Evolutionary conservation across 2,797 vertebrate genomes (phyloP).

Genomic region (Decapterus maruadsi): DNA sequence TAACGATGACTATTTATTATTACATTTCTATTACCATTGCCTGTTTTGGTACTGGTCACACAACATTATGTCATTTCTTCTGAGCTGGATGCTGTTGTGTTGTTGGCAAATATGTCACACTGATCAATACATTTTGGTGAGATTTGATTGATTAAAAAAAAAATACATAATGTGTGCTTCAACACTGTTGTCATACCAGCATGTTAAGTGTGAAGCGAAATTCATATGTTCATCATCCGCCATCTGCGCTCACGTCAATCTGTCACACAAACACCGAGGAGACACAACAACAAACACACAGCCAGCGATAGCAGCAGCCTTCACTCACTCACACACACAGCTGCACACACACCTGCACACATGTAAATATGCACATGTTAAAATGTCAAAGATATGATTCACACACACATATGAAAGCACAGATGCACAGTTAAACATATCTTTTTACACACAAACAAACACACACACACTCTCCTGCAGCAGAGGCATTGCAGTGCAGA

Average conservation of each 20-base stretch:
- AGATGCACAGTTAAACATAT: constrained; percentile 54
- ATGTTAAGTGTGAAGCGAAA: constrained; percentile 66
- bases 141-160: constrained; percentile 9
- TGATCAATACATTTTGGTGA: constrained; percentile 29
- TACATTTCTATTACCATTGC: too few relatives aligned
- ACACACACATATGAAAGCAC: constrained; percentile 49
- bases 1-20: too few relatives aligned
- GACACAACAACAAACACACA: constrained; percentile 36
- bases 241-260: constrained; percentile 72
- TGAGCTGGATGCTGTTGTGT: background rate
- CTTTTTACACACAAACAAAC: background rate
- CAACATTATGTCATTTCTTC: background rate
- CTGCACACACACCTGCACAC: constrained; percentile 59
- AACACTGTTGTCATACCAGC: constrained; percentile 59
- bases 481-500: constrained; percentile 62
- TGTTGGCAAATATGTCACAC: background rate
- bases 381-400: constrained; percentile 54
- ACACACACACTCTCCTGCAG: constrained; percentile 46
- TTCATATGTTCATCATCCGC: constrained; percentile 66
- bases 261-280: constrained; percentile 50
- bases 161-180: constrained; percentile 32
- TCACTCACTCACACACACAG: constrained; percentile 28
- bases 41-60: too few relatives aligned
- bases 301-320: constrained; percentile 17
- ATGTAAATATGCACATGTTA: constrained; percentile 54